phyloP scores from a whole-genome alignment of 2,113 vertebrate genomes.

The Scomber japonicus region DNA sequence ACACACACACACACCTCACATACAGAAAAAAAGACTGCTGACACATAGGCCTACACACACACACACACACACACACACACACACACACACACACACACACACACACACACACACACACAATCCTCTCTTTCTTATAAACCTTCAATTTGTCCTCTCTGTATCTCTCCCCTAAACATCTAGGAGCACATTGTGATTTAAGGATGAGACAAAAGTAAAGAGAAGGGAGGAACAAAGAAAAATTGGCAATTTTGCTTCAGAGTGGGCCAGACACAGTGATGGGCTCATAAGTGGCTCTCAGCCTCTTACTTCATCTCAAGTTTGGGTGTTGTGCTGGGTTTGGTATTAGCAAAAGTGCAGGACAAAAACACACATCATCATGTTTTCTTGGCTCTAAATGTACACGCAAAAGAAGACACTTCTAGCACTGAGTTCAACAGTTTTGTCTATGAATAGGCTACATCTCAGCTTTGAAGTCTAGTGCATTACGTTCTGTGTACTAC shows the following conservation, averaged over 20 bases:
- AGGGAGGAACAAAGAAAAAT: constrained; percentile 29
- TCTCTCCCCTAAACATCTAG: constrained; percentile 10
- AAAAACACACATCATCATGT: background rate
- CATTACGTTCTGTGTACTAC: background rate
- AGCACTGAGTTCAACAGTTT: background rate
- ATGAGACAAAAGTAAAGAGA: background rate
- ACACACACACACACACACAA: constrained; percentile 11
- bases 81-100: background rate
- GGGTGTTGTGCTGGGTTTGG: constrained; percentile 2
- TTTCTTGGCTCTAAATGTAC: constrained; percentile 24
- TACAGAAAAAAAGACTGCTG: background rate
- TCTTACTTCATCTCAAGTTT: constrained; percentile 9
- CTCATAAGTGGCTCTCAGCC: constrained; percentile 30
- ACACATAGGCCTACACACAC: background rate
- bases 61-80: constrained; percentile 5
- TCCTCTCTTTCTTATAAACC: constrained; percentile 16
- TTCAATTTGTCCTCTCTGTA: constrained; percentile 2
- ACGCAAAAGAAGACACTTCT: background rate
- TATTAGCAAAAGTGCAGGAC: background rate
- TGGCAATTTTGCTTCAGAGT: constrained; percentile 22
- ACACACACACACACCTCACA: background rate
- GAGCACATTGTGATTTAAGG: constrained; percentile 20
- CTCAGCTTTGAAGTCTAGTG: background rate
- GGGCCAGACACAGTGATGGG: background rate
- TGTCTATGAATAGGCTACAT: background rate